These are phyloP conservation scores for Lepilemur septentrionalis DNA, from an alignment of 2,797 vertebrate species.

Conservation along the genomic window DNA sequence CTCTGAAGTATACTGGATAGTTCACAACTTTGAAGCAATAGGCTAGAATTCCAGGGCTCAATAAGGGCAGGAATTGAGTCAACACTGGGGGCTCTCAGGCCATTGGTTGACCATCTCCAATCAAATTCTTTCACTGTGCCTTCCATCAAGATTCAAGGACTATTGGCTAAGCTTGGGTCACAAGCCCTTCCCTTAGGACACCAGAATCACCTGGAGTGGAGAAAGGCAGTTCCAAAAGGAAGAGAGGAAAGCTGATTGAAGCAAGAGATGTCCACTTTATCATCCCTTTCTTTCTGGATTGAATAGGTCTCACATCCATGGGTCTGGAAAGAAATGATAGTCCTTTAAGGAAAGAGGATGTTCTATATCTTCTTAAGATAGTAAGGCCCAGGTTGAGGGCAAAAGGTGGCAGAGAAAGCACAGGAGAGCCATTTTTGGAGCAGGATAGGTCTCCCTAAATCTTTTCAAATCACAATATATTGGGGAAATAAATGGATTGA, in stretches of 20 bases:
- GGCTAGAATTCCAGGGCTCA: not conserved
- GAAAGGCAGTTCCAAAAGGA: not conserved
- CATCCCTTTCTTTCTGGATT: not conserved
- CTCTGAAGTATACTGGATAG: not conserved
- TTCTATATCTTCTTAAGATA: not conserved
- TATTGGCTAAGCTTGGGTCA: not conserved
- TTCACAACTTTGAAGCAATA: not conserved
- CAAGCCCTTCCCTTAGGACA: not conserved
- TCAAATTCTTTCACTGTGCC: not conserved
- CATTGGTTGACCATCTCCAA: not conserved
- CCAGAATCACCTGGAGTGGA: not conserved
- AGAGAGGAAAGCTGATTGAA: not conserved
- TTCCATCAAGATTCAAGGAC: not conserved
- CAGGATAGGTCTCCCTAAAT: not conserved
- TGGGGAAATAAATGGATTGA: not conserved
- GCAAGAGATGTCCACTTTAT: not conserved
- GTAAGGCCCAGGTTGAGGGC: not conserved
- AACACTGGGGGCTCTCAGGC: not conserved
- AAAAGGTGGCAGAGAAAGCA: not conserved
- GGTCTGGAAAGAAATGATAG: not conserved
- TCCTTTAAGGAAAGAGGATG: not conserved
- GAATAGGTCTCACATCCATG: not conserved
- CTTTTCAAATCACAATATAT: conserved; percentile 38
- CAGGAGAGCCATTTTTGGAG: not conserved
- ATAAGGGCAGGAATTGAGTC: not conserved